Conservation (phyloP, 2,113 vertebrate genomes). For the Rhea americana region DNA sequence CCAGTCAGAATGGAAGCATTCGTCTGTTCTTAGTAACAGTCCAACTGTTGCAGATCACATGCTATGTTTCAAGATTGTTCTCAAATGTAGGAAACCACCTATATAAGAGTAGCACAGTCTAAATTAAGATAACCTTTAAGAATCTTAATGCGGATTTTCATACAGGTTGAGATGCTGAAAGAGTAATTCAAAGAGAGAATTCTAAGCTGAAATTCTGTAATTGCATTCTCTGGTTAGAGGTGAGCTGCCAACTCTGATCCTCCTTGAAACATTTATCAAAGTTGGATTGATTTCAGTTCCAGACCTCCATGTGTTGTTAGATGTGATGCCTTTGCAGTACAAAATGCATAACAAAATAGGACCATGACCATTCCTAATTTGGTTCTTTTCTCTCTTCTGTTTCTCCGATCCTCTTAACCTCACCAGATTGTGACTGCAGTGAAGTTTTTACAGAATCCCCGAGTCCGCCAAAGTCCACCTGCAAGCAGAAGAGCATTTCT, state of each 20-base stretch:
- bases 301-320: background rate
- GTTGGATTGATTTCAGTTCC: background rate
- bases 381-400: slow-evolving; percentile 41
- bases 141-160: background rate
- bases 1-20: background rate
- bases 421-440: slow-evolving; percentile 91
- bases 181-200: background rate
- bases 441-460: slow-evolving; percentile 95
- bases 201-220: background rate
- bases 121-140: background rate
- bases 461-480: slow-evolving; percentile 91
- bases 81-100: background rate
- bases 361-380: slow-evolving; percentile 7
- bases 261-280: background rate
- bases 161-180: background rate
- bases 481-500: slow-evolving; percentile 90
- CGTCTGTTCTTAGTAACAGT: background rate
- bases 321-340: background rate
- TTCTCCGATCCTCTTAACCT: slow-evolving; percentile 5
- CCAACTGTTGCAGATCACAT: background rate
- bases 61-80: background rate
- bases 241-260: background rate
- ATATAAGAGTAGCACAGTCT: background rate
- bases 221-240: background rate
- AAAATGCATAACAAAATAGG: background rate